Conservation (phyloP, 2,797 vertebrate genomes). For the Microctenopoma stevenorrisi region DNA sequence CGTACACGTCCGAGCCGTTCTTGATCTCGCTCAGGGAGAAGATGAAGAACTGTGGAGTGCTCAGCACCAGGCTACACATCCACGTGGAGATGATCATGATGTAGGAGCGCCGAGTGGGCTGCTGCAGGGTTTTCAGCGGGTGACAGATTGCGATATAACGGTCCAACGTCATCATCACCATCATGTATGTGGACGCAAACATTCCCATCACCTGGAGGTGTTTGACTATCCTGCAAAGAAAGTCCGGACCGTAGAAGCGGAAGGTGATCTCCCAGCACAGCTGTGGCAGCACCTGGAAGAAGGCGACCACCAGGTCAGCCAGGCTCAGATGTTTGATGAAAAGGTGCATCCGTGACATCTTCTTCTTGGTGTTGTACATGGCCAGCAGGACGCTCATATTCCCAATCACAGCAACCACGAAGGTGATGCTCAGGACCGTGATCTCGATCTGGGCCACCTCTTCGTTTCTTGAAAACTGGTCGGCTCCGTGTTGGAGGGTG, state of each 20-base stretch:
- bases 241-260: slow-evolving; percentile 94
- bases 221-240: slow-evolving; percentile 94
- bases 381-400: slow-evolving; percentile 92
- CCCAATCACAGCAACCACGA: slow-evolving; percentile 91
- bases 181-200: slow-evolving; percentile 97
- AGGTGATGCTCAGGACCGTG: slow-evolving; percentile 90
- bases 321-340: slow-evolving; percentile 97
- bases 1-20: slow-evolving; percentile 87
- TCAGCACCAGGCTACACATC: slow-evolving; percentile 91
- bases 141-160: slow-evolving; percentile 98
- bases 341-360: slow-evolving; percentile 95
- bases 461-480: slow-evolving; percentile 86
- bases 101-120: slow-evolving; percentile 90
- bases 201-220: slow-evolving; percentile 96
- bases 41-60: slow-evolving; percentile 94
- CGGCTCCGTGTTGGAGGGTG: slow-evolving; percentile 67
- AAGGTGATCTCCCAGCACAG: slow-evolving; percentile 96
- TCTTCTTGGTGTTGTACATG: slow-evolving; percentile 91
- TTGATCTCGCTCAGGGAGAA: slow-evolving; percentile 94
- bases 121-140: slow-evolving; percentile 94
- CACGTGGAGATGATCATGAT: slow-evolving; percentile 93
- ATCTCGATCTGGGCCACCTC: slow-evolving; percentile 94
- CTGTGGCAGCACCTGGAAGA: slow-evolving; percentile 97
- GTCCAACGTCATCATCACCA: slow-evolving; percentile 98
- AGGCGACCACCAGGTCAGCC: slow-evolving; percentile 95